Percentiles rank a stretch among this genome's conserved stretches.
Conservation (phyloP, 2,888 invertebrate species). For the Drosophila peninsularis region DNA sequence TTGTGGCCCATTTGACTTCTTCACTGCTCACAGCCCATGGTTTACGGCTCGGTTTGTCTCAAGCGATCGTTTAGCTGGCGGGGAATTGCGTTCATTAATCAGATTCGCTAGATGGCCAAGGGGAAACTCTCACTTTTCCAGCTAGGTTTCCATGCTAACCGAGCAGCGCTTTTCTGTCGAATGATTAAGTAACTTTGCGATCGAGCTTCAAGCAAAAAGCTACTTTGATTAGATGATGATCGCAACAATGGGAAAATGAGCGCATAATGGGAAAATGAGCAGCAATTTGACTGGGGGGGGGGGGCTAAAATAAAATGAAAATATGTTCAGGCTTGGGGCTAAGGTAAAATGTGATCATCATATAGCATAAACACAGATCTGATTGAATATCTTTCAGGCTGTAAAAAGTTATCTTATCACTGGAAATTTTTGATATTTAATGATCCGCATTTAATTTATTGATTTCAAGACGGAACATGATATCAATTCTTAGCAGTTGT, state of each 20-base stretch:
- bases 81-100: slow-evolving; percentile 28
- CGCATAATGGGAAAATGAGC: background rate
- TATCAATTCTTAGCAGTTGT: background rate
- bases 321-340: slow-evolving; percentile 1
- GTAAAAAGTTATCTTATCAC: slow-evolving; percentile 13
- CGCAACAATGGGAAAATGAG: slow-evolving; percentile 27
- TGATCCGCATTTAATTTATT: slow-evolving; percentile 3
- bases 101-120: slow-evolving; percentile 25
- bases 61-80: slow-evolving; percentile 44
- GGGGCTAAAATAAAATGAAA: background rate
- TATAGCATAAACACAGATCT: no score
- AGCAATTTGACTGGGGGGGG: background rate
- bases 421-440: background rate
- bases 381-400: no score
- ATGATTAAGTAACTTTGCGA: slow-evolving; percentile 45
- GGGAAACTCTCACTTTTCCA: slow-evolving; percentile 70
- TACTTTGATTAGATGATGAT: slow-evolving; percentile 6
- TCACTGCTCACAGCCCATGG: slow-evolving; percentile 13
- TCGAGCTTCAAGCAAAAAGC: slow-evolving; percentile 18
- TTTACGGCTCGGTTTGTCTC: slow-evolving; percentile 43
- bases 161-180: slow-evolving; percentile 33
- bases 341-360: no score
- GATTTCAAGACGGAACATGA: background rate
- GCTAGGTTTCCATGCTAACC: slow-evolving; percentile 42
- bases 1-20: slow-evolving; percentile 55